A percentile compares a stretch with the other conserved stretches of the same genome.
phyloP scores from a whole-genome alignment of 2,797 vertebrate species.

The Microhierax caerulescens region DNA sequence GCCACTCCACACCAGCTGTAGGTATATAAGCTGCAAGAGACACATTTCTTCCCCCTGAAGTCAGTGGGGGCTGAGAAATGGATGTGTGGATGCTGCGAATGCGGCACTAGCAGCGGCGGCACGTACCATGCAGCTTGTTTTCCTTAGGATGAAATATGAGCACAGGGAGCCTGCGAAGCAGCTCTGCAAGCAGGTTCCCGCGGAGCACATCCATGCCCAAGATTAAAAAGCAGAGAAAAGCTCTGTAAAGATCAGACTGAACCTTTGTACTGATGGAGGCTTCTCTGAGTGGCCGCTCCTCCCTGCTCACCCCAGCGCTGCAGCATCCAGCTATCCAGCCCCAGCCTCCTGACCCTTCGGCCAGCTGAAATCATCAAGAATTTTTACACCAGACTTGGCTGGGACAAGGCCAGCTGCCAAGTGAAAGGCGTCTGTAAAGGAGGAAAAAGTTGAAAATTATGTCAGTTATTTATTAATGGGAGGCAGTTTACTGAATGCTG shows the following conservation, averaged over 20 bases:
- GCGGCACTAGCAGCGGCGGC: neutral
- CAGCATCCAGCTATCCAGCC: neutral
- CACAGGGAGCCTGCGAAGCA: neutral
- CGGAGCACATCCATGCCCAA: neutral
- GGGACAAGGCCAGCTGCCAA: slow-evolving; percentile 17
- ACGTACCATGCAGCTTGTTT: rapidly evolving
- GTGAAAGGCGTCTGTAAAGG: neutral
- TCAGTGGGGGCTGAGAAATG: neutral
- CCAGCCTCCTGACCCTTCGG: neutral
- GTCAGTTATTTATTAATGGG: slow-evolving; percentile 45
- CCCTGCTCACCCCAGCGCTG: neutral
- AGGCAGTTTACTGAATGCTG: slow-evolving; percentile 22
- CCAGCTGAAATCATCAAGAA: neutral
- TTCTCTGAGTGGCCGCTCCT: neutral
- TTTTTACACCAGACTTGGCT: neutral
- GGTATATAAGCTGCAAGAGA: neutral
- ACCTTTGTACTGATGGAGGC: neutral
- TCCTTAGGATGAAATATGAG: neutral
- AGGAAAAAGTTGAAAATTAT: slow-evolving; percentile 12
- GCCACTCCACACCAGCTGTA: neutral
- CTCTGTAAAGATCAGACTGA: neutral
- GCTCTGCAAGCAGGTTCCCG: neutral
- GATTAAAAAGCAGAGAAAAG: neutral
- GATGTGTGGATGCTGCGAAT: neutral
- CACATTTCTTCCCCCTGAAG: neutral